A percentile compares a stretch with the other conserved stretches of the same genome.
These are phyloP conservation scores for Rhinichthys klamathensis DNA, from an alignment of 2,113 vertebrate genomes.

Conservation along the genomic window DNA sequence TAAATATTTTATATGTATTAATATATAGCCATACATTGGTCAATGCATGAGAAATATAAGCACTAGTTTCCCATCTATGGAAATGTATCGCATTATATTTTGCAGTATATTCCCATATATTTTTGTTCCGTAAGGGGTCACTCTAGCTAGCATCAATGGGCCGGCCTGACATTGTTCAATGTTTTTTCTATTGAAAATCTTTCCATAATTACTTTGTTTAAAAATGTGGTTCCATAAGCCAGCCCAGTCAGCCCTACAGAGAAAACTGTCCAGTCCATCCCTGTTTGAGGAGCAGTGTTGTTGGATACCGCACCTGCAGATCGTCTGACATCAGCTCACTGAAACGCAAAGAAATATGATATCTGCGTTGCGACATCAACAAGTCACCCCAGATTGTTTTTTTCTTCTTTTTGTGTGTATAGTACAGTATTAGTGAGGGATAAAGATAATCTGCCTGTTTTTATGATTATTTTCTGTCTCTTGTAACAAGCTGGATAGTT, in stretches of 20 bases:
- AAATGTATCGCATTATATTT: too few relatives aligned
- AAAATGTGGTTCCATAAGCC: not conserved
- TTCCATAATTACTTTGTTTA: not conserved
- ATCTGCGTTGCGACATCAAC: constrained; percentile 3
- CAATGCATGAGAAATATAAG: too few relatives aligned
- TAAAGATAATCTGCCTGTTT: not conserved
- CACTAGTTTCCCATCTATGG: too few relatives aligned
- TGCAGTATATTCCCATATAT: too few relatives aligned
- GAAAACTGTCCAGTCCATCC: not conserved
- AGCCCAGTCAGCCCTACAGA: too few relatives aligned
- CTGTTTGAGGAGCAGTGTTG: not conserved
- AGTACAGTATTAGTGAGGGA: not conserved
- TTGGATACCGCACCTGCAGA: constrained; percentile 8
- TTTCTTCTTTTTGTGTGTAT: not conserved
- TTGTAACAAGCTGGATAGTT: not conserved
- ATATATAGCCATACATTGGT: too few relatives aligned
- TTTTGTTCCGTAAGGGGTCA: too few relatives aligned
- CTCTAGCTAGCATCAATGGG: not conserved
- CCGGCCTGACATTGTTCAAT: not conserved
- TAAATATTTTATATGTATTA: too few relatives aligned
- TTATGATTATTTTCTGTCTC: not conserved
- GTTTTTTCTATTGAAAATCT: not conserved
- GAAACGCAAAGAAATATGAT: constrained; percentile 12
- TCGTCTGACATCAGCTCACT: constrained; percentile 7
- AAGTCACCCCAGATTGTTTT: not conserved